Base-by-base conservation (phyloP, 2,888 invertebrate genomes). In the Machimus rusticus region DNA sequence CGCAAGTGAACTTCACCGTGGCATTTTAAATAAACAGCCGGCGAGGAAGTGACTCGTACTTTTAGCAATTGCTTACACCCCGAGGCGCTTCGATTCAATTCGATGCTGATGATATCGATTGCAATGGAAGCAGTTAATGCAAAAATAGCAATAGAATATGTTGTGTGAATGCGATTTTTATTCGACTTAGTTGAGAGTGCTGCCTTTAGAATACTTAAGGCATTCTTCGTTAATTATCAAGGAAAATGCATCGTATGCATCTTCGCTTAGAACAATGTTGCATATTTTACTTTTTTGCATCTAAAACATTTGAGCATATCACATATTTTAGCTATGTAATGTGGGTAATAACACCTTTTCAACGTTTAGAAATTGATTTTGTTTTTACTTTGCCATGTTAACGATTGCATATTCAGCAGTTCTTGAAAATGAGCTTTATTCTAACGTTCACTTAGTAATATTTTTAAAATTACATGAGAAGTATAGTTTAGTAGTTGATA, bases 1-100 rank as follows among this genome's bases (percentile, higher is more conserved):
- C 66, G 23, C 82, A 84, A 84, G 66, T 84, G 82, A 66, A 66
- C 66, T 84, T 66, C 66, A 66, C 14, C 28, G 19, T 51, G 57
- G 46, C 34, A 66, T 34, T 57, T 57, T 66, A 84, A 84, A 84
- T 39, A 84, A 84, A 84, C 57, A 66, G 19, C 77, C 77, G 39
- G 77, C 34, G 39, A 34, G 39, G 19, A 77, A 77, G n/a, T 77
- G 66, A 66, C 66, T 66, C 66, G 23, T 23, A 66, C 66, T 66
- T 66, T 66, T 66, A 66, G 66, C 66, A 66, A 66, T 66, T 66
- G 66, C 66, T 46, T 19, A 66, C 28, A 66, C 23, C 66, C 66
- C 14, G 66, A 19, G 66, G 66, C 23, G 66, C 23, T 28, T 51
- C 16, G 28, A 1, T 28, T 66, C 66, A 19, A 66, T 66, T 19